Evolutionary conservation across 2,888 invertebrate species (phyloP), one percentile per base, ranked within the genome.

Genomic region (Chloroclysta siterata): DNA sequence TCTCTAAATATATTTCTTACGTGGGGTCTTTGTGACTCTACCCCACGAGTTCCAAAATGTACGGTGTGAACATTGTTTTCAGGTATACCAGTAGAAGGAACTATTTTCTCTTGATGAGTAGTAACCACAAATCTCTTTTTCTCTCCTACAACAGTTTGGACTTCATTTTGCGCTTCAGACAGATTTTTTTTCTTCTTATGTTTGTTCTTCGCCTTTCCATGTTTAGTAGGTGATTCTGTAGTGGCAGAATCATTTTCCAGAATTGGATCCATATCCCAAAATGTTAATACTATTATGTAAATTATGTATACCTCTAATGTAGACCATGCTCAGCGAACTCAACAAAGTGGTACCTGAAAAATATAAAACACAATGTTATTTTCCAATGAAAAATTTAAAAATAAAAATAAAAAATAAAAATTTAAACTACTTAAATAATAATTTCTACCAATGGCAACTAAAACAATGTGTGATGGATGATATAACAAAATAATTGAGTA

Each of bases 241-340:
- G 88, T 81, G 62, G 89, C 88, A 66, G 87, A 82, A 82, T 93
- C 93, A 86, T 92, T 93, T 89, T 93, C 93, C 83, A 93, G 81
- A 75, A 93, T 93, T 72, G 93, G 93, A 85, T 93, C 92, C 93
- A 93, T 93, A 68, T 79, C 80, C 74, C 77, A 78, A 74, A 71
- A 65, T 71, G 66, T 66, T 72, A 72, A 66, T 79, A 72, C 63
- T 75, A 75, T 59, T 68, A 70, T 75, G 62, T 71, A 72, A 79
- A 75, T 65, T 66, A 68, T 72, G 75, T 79, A 79, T 81, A 83
- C 80, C 82, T 83, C 79, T 84, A 80, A 74, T 76, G 78, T 76
- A 77, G 79, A 82, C 80, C 88, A 89, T 89, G 82, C 83, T 88
- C 83, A 79, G 74, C 72, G 72, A 74, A 74, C 65, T 53, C 62